These are phyloP conservation scores for Arvicanthis niloticus DNA, from an alignment of 2,113 vertebrate genomes.

Conservation along the genomic window DNA sequence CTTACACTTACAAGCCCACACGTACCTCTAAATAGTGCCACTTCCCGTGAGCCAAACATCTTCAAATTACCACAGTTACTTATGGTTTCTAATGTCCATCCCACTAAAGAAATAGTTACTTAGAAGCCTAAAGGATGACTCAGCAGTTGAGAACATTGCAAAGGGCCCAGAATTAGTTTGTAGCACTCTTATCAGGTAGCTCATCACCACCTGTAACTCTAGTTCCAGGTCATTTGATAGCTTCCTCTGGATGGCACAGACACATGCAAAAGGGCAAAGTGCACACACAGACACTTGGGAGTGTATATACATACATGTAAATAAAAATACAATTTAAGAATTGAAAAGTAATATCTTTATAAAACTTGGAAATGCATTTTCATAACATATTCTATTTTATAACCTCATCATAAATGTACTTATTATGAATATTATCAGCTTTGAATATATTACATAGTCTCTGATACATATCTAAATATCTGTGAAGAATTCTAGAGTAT, in stretches of 20 bases:
- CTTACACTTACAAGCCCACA: no score
- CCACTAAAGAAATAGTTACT: not conserved
- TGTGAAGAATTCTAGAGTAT: not conserved
- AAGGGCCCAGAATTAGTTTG: not conserved
- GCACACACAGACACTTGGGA: not conserved
- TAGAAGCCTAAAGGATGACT: not conserved
- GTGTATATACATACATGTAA: not conserved
- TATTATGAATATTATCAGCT: slow-evolving; percentile 32
- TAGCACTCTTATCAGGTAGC: not conserved
- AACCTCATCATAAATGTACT: not conserved
- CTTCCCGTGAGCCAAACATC: no score
- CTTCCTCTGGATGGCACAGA: no score
- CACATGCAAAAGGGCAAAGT: no score
- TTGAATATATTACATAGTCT: not conserved
- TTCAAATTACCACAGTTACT: no score
- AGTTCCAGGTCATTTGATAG: no score
- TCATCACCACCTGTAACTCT: not conserved
- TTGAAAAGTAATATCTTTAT: not conserved
- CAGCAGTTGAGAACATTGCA: not conserved
- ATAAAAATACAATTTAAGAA: not conserved
- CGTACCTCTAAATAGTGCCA: no score
- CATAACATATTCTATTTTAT: not conserved
- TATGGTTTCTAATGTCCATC: not conserved
- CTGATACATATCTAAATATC: not conserved
- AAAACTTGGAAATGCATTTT: not conserved